Percentiles rank a stretch among this genome's conserved stretches.
Conservation (phyloP, 2,888 invertebrate species). For the Sepiola atlantica region DNA sequence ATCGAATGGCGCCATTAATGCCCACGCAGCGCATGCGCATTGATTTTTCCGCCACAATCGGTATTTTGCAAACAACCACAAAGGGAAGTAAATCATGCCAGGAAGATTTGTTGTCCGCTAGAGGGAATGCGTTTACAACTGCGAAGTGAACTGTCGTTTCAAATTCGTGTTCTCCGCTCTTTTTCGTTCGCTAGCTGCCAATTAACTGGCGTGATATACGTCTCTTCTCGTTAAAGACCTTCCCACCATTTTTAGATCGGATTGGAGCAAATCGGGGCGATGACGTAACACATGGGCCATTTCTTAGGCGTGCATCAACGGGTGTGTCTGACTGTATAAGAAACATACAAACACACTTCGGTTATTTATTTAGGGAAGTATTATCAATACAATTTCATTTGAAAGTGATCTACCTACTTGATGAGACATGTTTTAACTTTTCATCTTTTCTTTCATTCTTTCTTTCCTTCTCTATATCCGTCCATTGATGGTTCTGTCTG, state of each 20-base stretch:
- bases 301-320: background rate
- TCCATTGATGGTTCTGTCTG: background rate
- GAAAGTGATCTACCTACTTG: too few species aligned
- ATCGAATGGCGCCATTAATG: background rate
- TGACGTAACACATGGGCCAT: background rate
- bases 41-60: background rate
- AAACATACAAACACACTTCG: background rate
- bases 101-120: background rate
- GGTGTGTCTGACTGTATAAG: background rate
- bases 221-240: background rate
- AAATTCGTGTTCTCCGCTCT: background rate
- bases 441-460: too few species aligned
- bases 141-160: background rate
- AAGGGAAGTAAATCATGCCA: background rate
- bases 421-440: too few species aligned
- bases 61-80: background rate
- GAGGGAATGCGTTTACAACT: background rate
- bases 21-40: background rate
- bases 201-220: background rate
- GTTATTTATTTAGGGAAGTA: too few species aligned
- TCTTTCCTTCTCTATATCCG: background rate
- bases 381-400: too few species aligned
- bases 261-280: background rate
- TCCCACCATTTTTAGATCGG: background rate
- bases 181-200: background rate